A percentile compares a stretch with the other conserved stretches of the same genome.
These are phyloP conservation scores for Aphidius gifuensis DNA, from an alignment of 1,140 invertebrate species.

Conservation along the genomic window DNA sequence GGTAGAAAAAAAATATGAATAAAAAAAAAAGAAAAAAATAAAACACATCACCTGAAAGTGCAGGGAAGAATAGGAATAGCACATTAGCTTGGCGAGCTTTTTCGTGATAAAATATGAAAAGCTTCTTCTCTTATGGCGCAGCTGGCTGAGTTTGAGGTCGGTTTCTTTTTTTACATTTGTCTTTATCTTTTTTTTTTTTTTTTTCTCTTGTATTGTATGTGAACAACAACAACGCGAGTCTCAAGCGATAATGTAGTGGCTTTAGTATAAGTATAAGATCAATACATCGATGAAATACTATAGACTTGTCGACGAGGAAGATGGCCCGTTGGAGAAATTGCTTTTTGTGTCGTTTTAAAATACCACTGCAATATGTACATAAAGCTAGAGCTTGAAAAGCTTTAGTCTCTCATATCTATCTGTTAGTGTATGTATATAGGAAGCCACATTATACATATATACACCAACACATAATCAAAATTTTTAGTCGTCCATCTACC, in stretches of 20 bases:
- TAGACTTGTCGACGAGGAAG: conserved; percentile 14
- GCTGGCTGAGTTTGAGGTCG: conserved; percentile 36
- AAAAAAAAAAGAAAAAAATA: conserved; percentile 8
- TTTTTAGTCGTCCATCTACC: background rate
- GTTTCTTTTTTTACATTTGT: conserved; percentile 18
- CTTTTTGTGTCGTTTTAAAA: conserved; percentile 15
- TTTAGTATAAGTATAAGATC: background rate
- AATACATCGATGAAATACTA: conserved; percentile 1
- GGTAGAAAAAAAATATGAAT: conserved; percentile 4
- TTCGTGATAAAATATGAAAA: conserved; percentile 38
- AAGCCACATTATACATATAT: no score
- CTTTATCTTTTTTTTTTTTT: background rate
- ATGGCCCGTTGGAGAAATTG: conserved; percentile 21
- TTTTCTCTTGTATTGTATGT: conserved; percentile 4
- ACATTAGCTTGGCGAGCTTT: conserved; percentile 22
- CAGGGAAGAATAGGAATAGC: conserved; percentile 9
- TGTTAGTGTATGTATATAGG: background rate
- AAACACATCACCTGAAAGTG: background rate
- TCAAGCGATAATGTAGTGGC: conserved; percentile 11
- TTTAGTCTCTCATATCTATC: conserved; percentile 6
- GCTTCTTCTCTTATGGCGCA: conserved; percentile 31
- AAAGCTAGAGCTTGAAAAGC: conserved; percentile 10
- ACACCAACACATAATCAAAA: background rate
- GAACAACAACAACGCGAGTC: background rate
- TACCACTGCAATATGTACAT: conserved; percentile 5